Evolutionary conservation across 37 sponge, comb jelly and placozoan genomes (phyloP), one percentile per base, ranked within the genome.

Genomic region (Tethya wilhelma): DNA sequence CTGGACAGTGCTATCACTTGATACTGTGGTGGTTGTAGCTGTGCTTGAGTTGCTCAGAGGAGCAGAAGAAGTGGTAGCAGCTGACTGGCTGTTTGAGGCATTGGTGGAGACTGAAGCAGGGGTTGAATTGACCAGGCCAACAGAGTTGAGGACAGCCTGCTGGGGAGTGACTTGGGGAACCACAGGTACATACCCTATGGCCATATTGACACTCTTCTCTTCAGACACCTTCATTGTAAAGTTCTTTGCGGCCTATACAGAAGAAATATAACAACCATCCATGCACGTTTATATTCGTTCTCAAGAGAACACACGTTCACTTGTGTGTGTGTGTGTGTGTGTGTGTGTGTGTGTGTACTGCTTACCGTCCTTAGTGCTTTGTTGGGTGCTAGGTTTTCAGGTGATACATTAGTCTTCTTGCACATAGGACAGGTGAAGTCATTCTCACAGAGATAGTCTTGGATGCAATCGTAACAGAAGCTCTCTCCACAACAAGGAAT

Each of bases 401-500:
- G 96, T 12, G 96, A 95, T 26, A 95, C 86, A 56, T 93, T 80
- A 3, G 43, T 59, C 37, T 65, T 32, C 41, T 80, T 73, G 59
- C 96, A 95, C 14, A 81, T 45, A 25, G 87, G 90, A 64, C 96
- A 96, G 2, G 64, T 74, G 83, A 93, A 92, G n/a, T 93, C 89
- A 56, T 96, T 83, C 68, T 96, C 88, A 19, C 55, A 73, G 20
- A 96, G 67, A 67, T 96, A 73, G 29, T 86, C 72, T 46, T 93
- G 68, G 60, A 96, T 94, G 75, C 98, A 98, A 26, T 90, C 96
- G 80, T 98, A 95, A 76, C 98, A 98, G 81, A 86, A 98, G 86
- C 93, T 90, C 75, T 91, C 89, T 2, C 81, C 71, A 74, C 98
- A 98, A 79, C 98, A 98, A n/a, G 88, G 83, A 23, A 89, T 94